Percentiles rank a stretch among this genome's conserved stretches.
phyloP scores from a whole-genome alignment of 2,888 invertebrate genomes.

The Drosophila merina region DNA sequence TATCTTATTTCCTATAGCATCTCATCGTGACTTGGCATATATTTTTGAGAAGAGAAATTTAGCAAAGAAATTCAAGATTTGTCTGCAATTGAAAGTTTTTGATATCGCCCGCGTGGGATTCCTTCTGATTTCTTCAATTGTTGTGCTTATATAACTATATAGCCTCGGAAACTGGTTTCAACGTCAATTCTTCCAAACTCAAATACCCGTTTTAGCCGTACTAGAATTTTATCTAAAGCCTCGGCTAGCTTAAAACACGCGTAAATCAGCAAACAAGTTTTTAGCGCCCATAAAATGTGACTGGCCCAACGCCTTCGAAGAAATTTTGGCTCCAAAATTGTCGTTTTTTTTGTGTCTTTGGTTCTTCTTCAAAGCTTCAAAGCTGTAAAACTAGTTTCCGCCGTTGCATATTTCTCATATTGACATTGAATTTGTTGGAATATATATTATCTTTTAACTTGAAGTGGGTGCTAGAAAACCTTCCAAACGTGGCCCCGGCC shows the following conservation, averaged over 20 bases:
- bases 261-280: slow-evolving; percentile 60
- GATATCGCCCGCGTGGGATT: slow-evolving; percentile 12
- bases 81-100: slow-evolving; percentile 13
- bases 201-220: slow-evolving; percentile 37
- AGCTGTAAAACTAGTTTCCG: slow-evolving; percentile 28
- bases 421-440: slow-evolving; percentile 21
- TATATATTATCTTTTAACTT: not conserved
- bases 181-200: slow-evolving; percentile 35
- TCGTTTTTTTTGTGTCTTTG: slow-evolving; percentile 3
- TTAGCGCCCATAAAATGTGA: slow-evolving; percentile 45
- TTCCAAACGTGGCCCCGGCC: slow-evolving; percentile 26
- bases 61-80: not conserved
- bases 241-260: slow-evolving; percentile 25
- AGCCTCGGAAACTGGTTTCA: slow-evolving; percentile 33
- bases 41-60: slow-evolving; percentile 24
- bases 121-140: slow-evolving; percentile 2
- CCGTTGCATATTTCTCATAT: slow-evolving; percentile 29
- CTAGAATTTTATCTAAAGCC: slow-evolving; percentile 46
- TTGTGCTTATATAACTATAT: slow-evolving; percentile 35
- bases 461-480: slow-evolving; percentile 28
- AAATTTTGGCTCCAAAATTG: slow-evolving; percentile 16
- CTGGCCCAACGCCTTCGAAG: slow-evolving; percentile 26
- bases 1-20: slow-evolving; percentile 15
- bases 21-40: slow-evolving; percentile 26
- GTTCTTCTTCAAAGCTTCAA: not conserved